These are phyloP conservation scores for Hafferia zeledoni DNA, from an alignment of 2,797 vertebrate species.

Conservation along the genomic window DNA sequence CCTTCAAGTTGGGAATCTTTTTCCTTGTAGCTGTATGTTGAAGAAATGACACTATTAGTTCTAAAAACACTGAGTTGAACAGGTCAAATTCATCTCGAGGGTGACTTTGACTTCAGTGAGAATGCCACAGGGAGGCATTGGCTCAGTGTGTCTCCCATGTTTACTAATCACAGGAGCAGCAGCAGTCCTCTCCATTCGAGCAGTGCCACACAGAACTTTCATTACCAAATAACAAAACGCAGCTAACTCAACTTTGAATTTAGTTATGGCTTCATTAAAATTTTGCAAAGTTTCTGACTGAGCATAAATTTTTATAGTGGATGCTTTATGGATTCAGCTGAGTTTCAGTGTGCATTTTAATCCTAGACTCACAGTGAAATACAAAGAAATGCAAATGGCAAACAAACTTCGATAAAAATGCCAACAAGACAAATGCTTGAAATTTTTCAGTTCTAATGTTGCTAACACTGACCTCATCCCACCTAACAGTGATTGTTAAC, in stretches of 20 bases:
- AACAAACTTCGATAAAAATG: slow-evolving; percentile 56
- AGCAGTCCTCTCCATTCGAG: neutral
- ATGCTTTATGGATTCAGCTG: slow-evolving; percentile 59
- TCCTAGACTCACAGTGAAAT: slow-evolving; percentile 50
- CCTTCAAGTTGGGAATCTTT: neutral
- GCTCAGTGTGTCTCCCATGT: slow-evolving; percentile 9
- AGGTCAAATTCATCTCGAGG: slow-evolving; percentile 22
- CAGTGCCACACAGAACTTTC: slow-evolving; percentile 15
- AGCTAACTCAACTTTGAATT: slow-evolving; percentile 50
- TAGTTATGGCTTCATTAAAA: slow-evolving; percentile 66
- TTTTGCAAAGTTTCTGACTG: slow-evolving; percentile 59
- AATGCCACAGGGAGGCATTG: neutral
- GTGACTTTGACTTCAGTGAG: slow-evolving; percentile 29
- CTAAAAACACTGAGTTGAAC: slow-evolving; percentile 34
- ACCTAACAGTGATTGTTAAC: slow-evolving; percentile 3
- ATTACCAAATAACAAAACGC: slow-evolving; percentile 34
- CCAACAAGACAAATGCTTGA: slow-evolving; percentile 51
- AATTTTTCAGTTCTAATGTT: slow-evolving; percentile 20
- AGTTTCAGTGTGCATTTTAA: slow-evolving; percentile 44
- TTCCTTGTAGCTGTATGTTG: neutral
- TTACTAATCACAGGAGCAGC: slow-evolving; percentile 23
- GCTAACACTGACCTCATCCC: slow-evolving; percentile 22
- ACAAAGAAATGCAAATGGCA: slow-evolving; percentile 63
- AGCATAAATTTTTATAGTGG: slow-evolving; percentile 59
- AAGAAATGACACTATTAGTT: slow-evolving; percentile 5